Conservation (phyloP, 2,797 vertebrate genomes). For the Balearica regulorum region DNA sequence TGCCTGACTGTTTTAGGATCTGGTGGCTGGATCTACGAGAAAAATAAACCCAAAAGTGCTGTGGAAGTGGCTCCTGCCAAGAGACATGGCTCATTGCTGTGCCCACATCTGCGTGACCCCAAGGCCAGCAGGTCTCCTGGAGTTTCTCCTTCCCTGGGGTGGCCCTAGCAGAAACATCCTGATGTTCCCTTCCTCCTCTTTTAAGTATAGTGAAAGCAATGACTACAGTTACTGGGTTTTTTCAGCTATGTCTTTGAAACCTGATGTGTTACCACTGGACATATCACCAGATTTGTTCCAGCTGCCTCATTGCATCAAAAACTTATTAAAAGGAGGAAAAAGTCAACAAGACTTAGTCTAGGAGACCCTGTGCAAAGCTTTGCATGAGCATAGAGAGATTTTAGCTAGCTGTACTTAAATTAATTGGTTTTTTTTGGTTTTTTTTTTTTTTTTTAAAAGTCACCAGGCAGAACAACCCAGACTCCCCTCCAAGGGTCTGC, state of each 20-base stretch:
- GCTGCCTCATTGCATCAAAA: background rate
- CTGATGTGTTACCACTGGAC: background rate
- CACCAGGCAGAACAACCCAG: background rate
- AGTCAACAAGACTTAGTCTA: background rate
- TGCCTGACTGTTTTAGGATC: conserved; percentile 46
- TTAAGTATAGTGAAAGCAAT: background rate
- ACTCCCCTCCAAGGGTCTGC: background rate
- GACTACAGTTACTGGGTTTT: background rate
- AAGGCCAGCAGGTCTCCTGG: background rate
- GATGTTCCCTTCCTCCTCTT: background rate
- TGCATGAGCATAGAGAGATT: background rate
- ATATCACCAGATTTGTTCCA: background rate
- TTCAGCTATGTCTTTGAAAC: background rate
- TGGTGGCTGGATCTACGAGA: background rate
- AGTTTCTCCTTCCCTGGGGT: background rate
- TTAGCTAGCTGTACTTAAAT: background rate
- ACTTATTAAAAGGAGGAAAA: background rate
- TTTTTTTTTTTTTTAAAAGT: no score
- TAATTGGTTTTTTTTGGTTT: no score
- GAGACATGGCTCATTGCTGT: fast-evolving
- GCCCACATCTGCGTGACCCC: fast-evolving
- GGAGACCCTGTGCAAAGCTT: background rate
- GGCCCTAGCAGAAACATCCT: background rate
- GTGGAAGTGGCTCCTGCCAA: background rate
- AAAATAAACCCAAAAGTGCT: background rate